phyloP scores from a whole-genome alignment of 2,113 vertebrate species.

The Zosterops lateralis region DNA sequence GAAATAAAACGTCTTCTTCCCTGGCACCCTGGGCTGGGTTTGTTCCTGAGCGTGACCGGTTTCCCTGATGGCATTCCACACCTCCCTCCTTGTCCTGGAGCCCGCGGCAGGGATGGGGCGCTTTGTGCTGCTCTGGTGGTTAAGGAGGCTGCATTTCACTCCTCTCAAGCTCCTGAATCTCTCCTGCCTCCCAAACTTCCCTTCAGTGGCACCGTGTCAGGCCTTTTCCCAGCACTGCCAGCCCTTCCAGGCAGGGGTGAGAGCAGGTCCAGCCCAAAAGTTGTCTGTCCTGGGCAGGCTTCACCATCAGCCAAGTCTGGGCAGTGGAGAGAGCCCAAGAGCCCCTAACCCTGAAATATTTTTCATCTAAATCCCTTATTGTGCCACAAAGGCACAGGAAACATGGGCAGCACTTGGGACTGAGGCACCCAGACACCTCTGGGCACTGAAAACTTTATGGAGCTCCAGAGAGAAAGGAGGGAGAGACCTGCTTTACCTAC shows the following conservation, averaged over 20 bases:
- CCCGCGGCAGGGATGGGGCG: neutral
- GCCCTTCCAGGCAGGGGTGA: neutral
- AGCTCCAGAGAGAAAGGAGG: neutral
- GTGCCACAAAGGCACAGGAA: neutral
- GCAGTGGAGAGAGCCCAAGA: neutral
- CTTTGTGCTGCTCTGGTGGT: neutral
- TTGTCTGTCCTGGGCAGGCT: neutral
- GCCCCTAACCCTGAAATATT: neutral
- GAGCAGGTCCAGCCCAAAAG: neutral
- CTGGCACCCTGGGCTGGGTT: neutral
- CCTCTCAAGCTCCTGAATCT: neutral
- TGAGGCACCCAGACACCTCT: neutral
- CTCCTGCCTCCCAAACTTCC: neutral
- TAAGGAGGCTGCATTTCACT: neutral
- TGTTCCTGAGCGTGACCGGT: neutral
- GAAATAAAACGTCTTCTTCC: conserved; percentile 39
- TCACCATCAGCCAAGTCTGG: neutral
- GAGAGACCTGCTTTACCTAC: neutral
- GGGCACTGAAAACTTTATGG: neutral
- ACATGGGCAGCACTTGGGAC: neutral
- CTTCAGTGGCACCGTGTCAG: accelerated
- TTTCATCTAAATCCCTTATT: neutral
- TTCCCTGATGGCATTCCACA: neutral
- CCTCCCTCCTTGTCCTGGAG: neutral
- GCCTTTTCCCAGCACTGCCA: neutral